Conservation (phyloP, 2,113 vertebrate genomes). For the Crotalus viridis region DNA sequence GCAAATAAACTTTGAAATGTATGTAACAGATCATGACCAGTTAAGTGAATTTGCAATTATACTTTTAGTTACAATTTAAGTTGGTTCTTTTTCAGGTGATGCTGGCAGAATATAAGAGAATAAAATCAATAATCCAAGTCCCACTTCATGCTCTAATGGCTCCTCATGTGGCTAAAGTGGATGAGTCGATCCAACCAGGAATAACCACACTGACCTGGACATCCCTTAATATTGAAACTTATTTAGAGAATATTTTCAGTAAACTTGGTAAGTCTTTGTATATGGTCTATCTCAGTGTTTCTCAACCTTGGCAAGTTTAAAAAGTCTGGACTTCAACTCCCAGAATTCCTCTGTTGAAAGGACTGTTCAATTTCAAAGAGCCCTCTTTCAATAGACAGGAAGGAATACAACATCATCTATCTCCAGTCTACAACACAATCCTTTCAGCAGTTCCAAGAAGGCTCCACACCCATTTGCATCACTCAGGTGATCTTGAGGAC, state of each 20-base stretch:
- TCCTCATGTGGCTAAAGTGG: conserved; percentile 80
- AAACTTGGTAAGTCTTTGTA: conserved; percentile 76
- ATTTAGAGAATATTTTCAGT: conserved; percentile 72
- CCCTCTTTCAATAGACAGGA: no score
- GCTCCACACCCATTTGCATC: no score
- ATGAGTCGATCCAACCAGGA: conserved; percentile 84
- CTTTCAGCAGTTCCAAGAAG: no score
- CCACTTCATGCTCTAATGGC: conserved; percentile 75
- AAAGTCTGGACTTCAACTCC: background rate
- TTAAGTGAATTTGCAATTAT: background rate
- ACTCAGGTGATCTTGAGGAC: no score
- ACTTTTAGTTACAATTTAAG: background rate
- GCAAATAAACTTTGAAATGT: background rate
- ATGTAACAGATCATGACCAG: background rate
- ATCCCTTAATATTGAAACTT: conserved; percentile 86
- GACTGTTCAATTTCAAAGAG: no score
- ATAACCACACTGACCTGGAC: conserved; percentile 85
- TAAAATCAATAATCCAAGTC: conserved; percentile 82
- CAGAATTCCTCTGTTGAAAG: background rate
- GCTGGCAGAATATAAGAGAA: conserved; percentile 83
- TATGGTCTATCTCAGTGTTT: background rate
- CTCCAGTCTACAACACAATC: no score
- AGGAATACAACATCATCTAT: no score
- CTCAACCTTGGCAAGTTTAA: background rate
- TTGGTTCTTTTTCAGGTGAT: conserved; percentile 73